Evolutionary conservation across 2,888 invertebrate genomes (phyloP).

Genomic region (Chironomus tentans): DNA sequence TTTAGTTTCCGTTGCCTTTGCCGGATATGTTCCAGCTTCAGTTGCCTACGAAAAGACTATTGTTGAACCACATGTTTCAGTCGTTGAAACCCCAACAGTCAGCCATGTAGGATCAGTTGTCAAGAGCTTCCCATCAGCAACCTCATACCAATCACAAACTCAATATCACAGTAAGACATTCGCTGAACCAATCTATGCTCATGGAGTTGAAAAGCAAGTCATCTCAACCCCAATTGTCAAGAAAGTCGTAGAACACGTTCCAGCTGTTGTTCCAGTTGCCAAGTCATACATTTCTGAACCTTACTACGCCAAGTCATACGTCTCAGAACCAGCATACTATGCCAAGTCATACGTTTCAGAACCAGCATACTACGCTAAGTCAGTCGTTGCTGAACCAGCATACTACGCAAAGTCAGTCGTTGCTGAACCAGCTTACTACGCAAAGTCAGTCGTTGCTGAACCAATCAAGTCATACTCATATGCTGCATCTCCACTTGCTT

Average conservation of each 20-base stretch:
- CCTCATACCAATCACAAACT: conserved; percentile 6
- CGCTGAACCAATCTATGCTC: conserved; percentile 23
- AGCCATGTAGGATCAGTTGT: conserved; percentile 1
- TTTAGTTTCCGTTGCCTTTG: conserved; percentile 4
- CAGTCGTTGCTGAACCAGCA: not conserved
- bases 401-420: too few relatives aligned
- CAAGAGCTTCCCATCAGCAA: conserved; percentile 3
- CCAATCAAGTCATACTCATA: not conserved
- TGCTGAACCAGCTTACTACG: not conserved
- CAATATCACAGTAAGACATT: conserved; percentile 14
- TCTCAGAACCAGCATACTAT: too few relatives aligned
- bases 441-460: not conserved
- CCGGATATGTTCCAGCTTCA: not conserved
- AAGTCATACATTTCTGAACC: not conserved
- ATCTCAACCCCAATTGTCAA: conserved; percentile 13
- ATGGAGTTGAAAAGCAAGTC: conserved; percentile 17
- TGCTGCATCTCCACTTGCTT: not conserved
- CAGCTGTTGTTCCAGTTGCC: not conserved
- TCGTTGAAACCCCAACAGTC: conserved; percentile 16
- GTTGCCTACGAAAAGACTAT: conserved; percentile 3
- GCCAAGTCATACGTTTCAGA: not conserved
- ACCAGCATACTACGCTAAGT: not conserved
- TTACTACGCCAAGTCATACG: not conserved
- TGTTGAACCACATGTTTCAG: not conserved
- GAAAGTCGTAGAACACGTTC: conserved; percentile 6